Conservation (phyloP, 2,797 vertebrate species). For the Halcyon chelicuti region DNA sequence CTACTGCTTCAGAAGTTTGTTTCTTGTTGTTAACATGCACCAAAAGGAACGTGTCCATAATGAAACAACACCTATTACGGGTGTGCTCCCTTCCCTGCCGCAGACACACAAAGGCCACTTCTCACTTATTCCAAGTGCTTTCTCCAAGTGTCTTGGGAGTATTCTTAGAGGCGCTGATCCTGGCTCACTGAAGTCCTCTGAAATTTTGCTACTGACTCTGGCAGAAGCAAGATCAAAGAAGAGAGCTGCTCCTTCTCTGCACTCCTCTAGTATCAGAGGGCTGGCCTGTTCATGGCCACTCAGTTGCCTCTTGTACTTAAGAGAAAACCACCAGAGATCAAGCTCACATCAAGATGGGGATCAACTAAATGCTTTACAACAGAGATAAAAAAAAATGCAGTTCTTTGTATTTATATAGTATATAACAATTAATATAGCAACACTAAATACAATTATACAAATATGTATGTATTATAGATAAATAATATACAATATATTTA, state of each 20-base stretch:
- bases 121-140: background rate
- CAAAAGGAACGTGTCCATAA: background rate
- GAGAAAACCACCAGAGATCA: background rate
- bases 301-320: background rate
- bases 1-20: background rate
- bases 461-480: background rate
- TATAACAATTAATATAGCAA: background rate
- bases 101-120: background rate
- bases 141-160: background rate
- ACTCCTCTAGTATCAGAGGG: background rate
- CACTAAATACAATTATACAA: background rate
- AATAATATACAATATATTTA: background rate
- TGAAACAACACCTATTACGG: background rate
- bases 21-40: background rate
- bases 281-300: background rate
- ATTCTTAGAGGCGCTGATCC: background rate
- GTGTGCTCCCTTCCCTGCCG: background rate
- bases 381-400: background rate
- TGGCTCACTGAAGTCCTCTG: background rate
- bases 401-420: background rate
- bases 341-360: background rate
- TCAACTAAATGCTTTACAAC: background rate
- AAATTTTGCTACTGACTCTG: background rate
- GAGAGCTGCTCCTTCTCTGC: background rate
- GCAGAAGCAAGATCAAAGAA: background rate